Base-by-base conservation (phyloP, 2,888 invertebrate species). In the Notodonta ziczac region DNA sequence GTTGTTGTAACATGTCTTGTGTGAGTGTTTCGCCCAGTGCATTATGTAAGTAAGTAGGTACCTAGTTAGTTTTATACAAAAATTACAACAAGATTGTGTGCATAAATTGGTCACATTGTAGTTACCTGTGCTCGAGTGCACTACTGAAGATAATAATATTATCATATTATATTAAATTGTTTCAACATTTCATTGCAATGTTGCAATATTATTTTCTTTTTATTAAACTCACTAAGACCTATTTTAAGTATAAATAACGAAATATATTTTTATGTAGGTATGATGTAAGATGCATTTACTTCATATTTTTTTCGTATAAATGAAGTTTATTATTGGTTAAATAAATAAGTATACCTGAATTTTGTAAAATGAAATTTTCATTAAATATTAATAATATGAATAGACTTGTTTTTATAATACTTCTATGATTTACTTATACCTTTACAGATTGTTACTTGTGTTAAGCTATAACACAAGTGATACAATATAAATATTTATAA, bases 321-420 rank as follows among this genome's bases (percentile, higher is more conserved):
- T 78, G 78, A 74, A 80, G 82, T 82, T 78, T 80, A 69, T 75
- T 78, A 81, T 87, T 82, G 81, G 78, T 83, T 83, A 64, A 77
- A 53, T 55, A 55, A 10, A 83, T 89, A 88, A 84, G 77, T 87
- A 81, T 87, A 87, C 80, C 83, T 80, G 81, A 88, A 88, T 90
- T 91, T 91, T 91, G 89, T 91, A 90, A 90, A 89, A 89, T 82
- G 87, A 86, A 81, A 88, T 90, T 90, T 90, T 90, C 84, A 88
- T 86, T 89, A 87, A 90, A 88, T 84, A 80, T 85, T 87, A 88
- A 87, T 69, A 73, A 86, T 83, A 83, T 72, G 68, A 78, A 72
- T 63, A 70, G 60, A 66, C 63, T 65, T 65, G 51, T 67, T 71
- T 62, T 50, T 63, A 61, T 64, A 40, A 54, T 57, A n/a, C 24